phyloP scores from a whole-genome alignment of 2,113 vertebrate genomes.

The Sapayoa aenigma region DNA sequence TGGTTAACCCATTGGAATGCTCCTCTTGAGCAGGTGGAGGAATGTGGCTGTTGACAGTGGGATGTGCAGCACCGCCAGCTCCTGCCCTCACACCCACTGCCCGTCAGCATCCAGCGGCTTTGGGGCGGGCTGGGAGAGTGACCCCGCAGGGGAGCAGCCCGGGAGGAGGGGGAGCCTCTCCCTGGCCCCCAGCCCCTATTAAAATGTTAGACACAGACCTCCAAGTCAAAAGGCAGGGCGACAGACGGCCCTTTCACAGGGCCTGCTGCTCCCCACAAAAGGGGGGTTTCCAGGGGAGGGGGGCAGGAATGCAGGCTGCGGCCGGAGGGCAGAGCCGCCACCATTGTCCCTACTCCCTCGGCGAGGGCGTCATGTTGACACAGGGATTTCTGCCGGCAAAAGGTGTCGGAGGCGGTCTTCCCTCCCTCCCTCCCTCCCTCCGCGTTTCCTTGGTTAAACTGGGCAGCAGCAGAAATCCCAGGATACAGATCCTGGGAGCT shows the following conservation, averaged over 20 bases:
- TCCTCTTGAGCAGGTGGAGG: not conserved
- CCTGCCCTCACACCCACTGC: not conserved
- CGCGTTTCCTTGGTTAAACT: constrained; percentile 40
- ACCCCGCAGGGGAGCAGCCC: not conserved
- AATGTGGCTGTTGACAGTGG: not conserved
- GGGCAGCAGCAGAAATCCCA: not conserved
- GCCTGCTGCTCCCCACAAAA: constrained; percentile 62
- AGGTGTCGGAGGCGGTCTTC: constrained; percentile 46
- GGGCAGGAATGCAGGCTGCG: constrained; percentile 54
- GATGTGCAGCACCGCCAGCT: not conserved
- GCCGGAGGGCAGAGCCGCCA: constrained; percentile 36
- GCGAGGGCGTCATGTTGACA: constrained; percentile 56
- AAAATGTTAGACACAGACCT: constrained; percentile 59
- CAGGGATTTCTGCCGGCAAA: constrained; percentile 57
- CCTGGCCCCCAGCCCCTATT: constrained; percentile 26
- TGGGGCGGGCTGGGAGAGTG: not conserved
- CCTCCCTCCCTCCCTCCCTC: not conserved
- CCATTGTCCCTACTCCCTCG: constrained; percentile 41
- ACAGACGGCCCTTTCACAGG: constrained; percentile 57
- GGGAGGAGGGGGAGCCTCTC: not conserved
- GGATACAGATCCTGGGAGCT: not conserved
- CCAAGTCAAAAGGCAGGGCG: constrained; percentile 34
- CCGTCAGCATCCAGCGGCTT: not conserved
- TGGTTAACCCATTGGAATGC: not conserved
- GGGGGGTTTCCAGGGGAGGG: constrained; percentile 63